phyloP scores from a whole-genome alignment of 2,113 vertebrate genomes.

The Ailurus styani region DNA sequence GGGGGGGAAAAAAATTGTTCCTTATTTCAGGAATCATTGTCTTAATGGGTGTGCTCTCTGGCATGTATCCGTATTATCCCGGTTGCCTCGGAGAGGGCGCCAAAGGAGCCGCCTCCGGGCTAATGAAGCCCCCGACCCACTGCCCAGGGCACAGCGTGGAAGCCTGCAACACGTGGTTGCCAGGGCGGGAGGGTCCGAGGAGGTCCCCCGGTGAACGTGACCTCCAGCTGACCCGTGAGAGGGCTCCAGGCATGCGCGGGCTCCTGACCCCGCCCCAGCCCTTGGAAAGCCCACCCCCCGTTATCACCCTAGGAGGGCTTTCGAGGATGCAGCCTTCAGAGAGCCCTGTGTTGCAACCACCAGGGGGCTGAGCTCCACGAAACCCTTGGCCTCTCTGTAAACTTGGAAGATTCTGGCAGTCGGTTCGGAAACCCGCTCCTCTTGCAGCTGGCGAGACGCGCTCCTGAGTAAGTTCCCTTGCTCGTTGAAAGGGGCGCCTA shows the following conservation, averaged over 20 bases:
- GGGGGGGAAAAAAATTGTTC: neutral
- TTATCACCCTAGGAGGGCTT: neutral
- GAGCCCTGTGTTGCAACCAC: neutral
- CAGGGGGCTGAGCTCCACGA: accelerated
- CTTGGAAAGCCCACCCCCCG: accelerated
- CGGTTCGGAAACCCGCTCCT: no score
- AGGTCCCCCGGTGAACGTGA: accelerated
- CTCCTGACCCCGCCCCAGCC: neutral
- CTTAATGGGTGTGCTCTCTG: neutral
- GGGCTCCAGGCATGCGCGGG: accelerated
- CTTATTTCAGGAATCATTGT: neutral
- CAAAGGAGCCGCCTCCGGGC: neutral
- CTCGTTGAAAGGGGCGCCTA: neutral
- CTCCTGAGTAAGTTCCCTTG: neutral
- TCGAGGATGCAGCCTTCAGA: neutral
- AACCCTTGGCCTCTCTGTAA: neutral
- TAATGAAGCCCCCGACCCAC: neutral
- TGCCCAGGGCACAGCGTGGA: no score
- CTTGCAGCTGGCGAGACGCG: neutral
- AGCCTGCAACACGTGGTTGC: neutral
- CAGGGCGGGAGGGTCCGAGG: neutral
- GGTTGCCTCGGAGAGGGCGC: neutral
- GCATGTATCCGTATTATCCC: neutral
- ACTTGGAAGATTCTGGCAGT: neutral
- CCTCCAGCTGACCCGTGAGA: neutral